phyloP scores from a whole-genome alignment of 92 coral and sea anemone genomes.

The Palythoa grandiflora region DNA sequence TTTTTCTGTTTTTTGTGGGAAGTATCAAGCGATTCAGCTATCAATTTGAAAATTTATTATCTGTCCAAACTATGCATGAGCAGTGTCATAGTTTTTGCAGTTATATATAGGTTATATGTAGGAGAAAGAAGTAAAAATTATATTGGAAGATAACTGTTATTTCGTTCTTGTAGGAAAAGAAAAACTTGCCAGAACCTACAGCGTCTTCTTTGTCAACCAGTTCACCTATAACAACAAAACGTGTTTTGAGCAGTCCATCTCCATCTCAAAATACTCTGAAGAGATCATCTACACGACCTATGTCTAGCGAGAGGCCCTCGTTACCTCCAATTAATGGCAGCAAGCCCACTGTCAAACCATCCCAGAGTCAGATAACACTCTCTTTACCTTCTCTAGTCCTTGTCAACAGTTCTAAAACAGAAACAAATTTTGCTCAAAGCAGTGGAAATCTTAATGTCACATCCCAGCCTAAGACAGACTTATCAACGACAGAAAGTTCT shows the following conservation, averaged over 20 bases:
- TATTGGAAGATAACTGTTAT: background rate
- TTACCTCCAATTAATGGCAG: background rate
- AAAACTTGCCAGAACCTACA: conserved; percentile 33
- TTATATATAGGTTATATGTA: background rate
- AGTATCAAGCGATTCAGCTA: too few relatives aligned
- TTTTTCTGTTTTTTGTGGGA: too few relatives aligned
- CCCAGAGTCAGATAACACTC: conserved; percentile 7
- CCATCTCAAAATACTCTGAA: background rate
- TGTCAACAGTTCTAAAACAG: conserved; percentile 28
- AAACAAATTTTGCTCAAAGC: conserved; percentile 35
- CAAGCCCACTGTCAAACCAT: background rate
- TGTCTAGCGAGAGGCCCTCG: background rate
- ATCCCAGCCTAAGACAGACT: background rate
- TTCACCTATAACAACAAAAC: background rate
- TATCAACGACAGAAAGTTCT: background rate
- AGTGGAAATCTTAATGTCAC: conserved; percentile 13
- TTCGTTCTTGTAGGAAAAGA: conserved; percentile 18
- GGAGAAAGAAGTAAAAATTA: too few relatives aligned
- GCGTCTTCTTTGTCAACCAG: conserved; percentile 11
- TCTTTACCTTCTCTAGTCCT: conserved; percentile 29
- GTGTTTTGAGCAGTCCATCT: background rate
- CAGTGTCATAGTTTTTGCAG: too few relatives aligned
- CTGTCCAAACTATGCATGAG: background rate
- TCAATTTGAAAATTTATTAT: too few relatives aligned
- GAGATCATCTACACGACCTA: background rate